These are phyloP conservation scores for Xenopus tropicalis DNA, from an alignment of 2,113 vertebrate species.

Conservation along the genomic window DNA sequence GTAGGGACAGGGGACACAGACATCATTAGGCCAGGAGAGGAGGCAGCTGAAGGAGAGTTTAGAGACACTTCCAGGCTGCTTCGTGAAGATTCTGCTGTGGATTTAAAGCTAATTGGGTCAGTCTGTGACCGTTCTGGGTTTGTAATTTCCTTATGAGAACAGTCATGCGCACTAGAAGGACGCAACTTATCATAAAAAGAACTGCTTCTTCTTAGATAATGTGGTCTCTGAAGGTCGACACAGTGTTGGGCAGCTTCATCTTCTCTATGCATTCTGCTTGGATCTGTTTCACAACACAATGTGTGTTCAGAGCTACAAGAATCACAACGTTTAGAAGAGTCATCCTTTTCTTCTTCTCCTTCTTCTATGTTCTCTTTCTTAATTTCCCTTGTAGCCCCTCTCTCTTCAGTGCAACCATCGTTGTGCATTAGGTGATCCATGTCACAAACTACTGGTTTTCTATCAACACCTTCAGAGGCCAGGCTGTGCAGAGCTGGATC, in stretches of 20 bases:
- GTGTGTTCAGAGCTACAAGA: conserved; percentile 46
- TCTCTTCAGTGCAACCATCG: conserved; percentile 21
- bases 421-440: conserved; percentile 49
- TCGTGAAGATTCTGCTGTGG: conserved; percentile 76
- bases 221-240: conserved; percentile 48
- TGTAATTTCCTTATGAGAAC: conserved; percentile 59
- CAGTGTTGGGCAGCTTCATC: conserved; percentile 53
- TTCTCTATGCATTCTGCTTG: conserved; percentile 60
- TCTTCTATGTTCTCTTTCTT: conserved; percentile 77
- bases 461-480: conserved; percentile 75
- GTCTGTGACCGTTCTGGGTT: conserved; percentile 60
- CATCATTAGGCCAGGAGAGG: conserved; percentile 84
- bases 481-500: conserved; percentile 69
- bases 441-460: conserved; percentile 60
- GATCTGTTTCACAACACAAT: conserved; percentile 53
- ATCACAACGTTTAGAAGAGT: conserved; percentile 49
- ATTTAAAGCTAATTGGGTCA: conserved; percentile 84
- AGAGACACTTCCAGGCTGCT: conserved; percentile 88
- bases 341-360: not conserved
- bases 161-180: conserved; percentile 52
- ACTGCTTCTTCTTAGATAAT: conserved; percentile 60
- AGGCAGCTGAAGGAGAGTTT: conserved; percentile 84
- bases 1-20: conserved; percentile 85
- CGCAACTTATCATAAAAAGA: conserved; percentile 52
- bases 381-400: conserved; percentile 58